Percentiles rank a stretch among this genome's conserved stretches.
Conservation (phyloP, 2,797 vertebrate genomes). For the Gymnocypris eckloni region DNA sequence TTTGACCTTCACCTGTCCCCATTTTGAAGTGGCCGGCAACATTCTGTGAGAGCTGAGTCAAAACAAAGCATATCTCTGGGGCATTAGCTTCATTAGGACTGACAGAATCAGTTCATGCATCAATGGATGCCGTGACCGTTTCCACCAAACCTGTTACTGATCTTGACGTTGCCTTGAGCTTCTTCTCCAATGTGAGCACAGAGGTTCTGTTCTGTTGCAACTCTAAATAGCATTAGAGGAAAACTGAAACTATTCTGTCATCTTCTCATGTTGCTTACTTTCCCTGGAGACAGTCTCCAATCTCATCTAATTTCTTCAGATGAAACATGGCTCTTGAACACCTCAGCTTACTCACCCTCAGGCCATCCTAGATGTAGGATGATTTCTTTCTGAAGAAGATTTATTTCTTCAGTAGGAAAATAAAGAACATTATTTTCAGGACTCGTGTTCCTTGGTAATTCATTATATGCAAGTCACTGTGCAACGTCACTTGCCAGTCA, state of each 20-base stretch:
- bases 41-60: slow-evolving; percentile 47
- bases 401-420: not conserved
- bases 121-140: slow-evolving; percentile 74
- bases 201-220: slow-evolving; percentile 28
- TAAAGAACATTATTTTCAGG: not conserved
- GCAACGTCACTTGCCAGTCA: too few relatives aligned
- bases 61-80: slow-evolving; percentile 70
- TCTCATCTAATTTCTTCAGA: slow-evolving; percentile 16
- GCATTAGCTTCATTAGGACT: slow-evolving; percentile 77
- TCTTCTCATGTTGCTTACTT: slow-evolving; percentile 18
- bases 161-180: slow-evolving; percentile 78
- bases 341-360: not conserved
- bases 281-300: not conserved
- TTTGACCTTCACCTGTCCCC: slow-evolving; percentile 46
- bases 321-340: not conserved
- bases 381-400: not conserved
- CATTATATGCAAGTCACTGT: not conserved
- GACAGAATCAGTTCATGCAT: slow-evolving; percentile 82
- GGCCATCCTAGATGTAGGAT: not conserved
- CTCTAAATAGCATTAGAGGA: slow-evolving; percentile 41
- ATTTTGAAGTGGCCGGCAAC: slow-evolving; percentile 46
- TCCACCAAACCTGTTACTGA: slow-evolving; percentile 70
- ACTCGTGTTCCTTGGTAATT: not conserved
- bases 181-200: slow-evolving; percentile 66
- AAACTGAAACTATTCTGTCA: not conserved